Percentiles rank a stretch among this genome's conserved stretches.
These are phyloP conservation scores for Sebastiscus albofasciatus DNA, from an alignment of 2,797 vertebrate genomes.

Conservation along the genomic window DNA sequence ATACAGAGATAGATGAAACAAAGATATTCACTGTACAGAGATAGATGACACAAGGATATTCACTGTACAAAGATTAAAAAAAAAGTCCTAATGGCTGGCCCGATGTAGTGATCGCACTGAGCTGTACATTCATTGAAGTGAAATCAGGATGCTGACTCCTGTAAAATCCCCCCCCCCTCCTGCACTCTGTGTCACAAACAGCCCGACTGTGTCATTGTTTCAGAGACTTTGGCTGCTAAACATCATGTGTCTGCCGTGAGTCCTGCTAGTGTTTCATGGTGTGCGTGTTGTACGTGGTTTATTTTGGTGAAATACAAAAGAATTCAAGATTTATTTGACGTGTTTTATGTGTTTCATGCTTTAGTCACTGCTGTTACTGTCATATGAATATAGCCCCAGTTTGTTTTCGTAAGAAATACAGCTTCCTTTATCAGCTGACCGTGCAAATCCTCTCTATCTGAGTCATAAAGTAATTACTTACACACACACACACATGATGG, in stretches of 20 bases:
- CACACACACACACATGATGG: conserved; percentile 3
- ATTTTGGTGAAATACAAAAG: neutral
- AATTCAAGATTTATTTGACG: neutral
- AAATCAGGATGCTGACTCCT: neutral
- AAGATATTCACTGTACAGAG: too few relatives aligned
- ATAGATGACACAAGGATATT: too few relatives aligned
- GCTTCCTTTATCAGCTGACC: neutral
- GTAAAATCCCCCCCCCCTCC: conserved; percentile 9
- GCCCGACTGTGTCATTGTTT: neutral
- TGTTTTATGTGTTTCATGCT: neutral
- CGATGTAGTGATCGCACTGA: too few relatives aligned
- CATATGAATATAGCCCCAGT: neutral
- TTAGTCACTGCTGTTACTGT: neutral
- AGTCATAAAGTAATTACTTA: conserved; percentile 45
- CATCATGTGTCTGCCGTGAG: conserved; percentile 43
- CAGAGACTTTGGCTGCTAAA: neutral
- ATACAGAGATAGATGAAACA: too few relatives aligned
- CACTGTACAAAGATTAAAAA: too few relatives aligned
- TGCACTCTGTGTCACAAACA: conserved; percentile 14
- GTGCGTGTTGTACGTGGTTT: conserved; percentile 7
- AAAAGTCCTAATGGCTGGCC: too few relatives aligned
- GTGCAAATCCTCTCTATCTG: conserved; percentile 5
- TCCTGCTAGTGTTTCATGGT: conserved; percentile 18
- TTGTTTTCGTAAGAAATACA: neutral
- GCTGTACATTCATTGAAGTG: neutral